Percentiles rank a stretch among this genome's conserved stretches.
These are phyloP conservation scores for Ephialtes manifestator DNA, from an alignment of 2,888 invertebrate species.

Conservation along the genomic window DNA sequence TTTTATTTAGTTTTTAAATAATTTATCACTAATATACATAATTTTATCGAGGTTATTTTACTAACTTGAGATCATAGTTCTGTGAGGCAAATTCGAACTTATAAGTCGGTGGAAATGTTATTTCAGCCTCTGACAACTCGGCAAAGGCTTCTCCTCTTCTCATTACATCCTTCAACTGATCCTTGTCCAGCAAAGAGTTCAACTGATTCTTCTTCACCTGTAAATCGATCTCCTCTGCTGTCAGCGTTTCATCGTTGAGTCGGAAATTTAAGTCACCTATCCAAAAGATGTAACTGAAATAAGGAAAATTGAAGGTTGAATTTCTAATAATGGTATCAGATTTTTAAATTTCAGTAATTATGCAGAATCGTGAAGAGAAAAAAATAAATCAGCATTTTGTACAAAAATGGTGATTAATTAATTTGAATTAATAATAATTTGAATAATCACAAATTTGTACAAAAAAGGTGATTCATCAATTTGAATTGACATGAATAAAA, in stretches of 20 bases:
- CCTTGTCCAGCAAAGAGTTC: conserved; percentile 90
- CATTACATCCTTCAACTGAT: conserved; percentile 92
- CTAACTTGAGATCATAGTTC: conserved; percentile 93
- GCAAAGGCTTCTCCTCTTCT: conserved; percentile 93
- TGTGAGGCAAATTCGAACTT: conserved; percentile 93
- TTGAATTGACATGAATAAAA: too few relatives aligned
- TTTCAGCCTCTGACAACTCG: conserved; percentile 91
- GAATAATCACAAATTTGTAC: too few relatives aligned
- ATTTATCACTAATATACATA: background rate
- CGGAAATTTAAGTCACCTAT: conserved; percentile 97
- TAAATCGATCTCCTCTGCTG: conserved; percentile 90
- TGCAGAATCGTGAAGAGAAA: too few relatives aligned
- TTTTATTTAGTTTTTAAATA: too few relatives aligned
- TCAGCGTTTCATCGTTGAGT: conserved; percentile 89
- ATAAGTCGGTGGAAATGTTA: conserved; percentile 95
- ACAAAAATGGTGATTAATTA: too few relatives aligned
- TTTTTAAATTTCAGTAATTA: too few relatives aligned
- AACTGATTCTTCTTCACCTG: conserved; percentile 90
- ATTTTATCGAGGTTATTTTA: conserved; percentile 62
- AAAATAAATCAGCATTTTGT: too few relatives aligned
- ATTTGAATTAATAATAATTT: too few relatives aligned
- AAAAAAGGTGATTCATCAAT: too few relatives aligned
- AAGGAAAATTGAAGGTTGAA: background rate
- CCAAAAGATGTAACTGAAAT: conserved; percentile 94
- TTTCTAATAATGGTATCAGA: too few relatives aligned